Evolutionary conservation across 2,888 invertebrate genomes (phyloP), one percentile per base, ranked within the genome.

Genomic region (Hypomecis punctinalis): DNA sequence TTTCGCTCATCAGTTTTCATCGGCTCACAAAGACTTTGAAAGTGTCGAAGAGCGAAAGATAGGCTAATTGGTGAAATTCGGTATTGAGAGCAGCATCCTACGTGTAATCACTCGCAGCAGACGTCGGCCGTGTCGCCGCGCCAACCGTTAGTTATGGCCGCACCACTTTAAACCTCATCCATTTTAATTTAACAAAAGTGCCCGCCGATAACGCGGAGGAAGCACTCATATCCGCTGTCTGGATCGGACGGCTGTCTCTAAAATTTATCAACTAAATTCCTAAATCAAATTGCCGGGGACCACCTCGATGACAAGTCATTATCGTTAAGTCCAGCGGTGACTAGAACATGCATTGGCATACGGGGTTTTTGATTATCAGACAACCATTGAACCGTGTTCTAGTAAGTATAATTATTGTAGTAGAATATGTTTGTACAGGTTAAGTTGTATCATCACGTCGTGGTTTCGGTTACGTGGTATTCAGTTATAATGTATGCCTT

Each of bases 171-270:
- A 90, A 89, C 87, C 89, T 91, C 92, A 91, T 93, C 91, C 90
- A 91, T 93, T 91, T 88, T 91, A 93, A 93, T 93, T 90, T 89
- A 92, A 86, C 88, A 90, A 88, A 91, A 93, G 91, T 91, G 91
- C 88, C 90, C 90, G 86, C 89, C 92, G 92, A 93, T 92, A 89
- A 85, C 83, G 84, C 77, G 81, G 90, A 91, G 91, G 92, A 92
- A 89, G 91, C 81, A 88, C 84, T 91, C 90, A 91, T 91, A 89
- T 93, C 92, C 92, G 91, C 78, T 79, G 79, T 77, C 77, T 77
- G 83, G 74, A 74, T 74, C 73, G 72, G 66, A 70, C 63, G 67
- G 61, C 56, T 68, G 69, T 70, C 69, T 66, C 73, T 72, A 75
- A 79, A 71, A 60, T 60, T 55, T 52, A 62, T 62, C 55, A 43